phyloP scores from a whole-genome alignment of 2,888 invertebrate genomes.

The Psococerastis gibbosa region DNA sequence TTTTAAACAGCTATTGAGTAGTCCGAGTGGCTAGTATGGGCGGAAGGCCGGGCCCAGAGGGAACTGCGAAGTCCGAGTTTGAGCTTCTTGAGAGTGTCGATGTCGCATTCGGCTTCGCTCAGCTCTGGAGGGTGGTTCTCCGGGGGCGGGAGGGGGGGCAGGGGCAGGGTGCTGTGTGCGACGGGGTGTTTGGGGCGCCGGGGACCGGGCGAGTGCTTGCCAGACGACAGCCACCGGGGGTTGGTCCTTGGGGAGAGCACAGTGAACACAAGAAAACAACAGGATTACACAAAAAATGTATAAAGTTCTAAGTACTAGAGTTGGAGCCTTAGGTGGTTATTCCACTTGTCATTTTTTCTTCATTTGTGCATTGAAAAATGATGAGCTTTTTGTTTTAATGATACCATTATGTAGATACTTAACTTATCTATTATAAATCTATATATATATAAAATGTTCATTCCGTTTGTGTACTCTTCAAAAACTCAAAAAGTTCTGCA shows the following conservation, averaged over 20 bases:
- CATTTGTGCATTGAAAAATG: no score
- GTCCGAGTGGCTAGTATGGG: conserved; percentile 41
- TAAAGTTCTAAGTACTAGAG: not conserved
- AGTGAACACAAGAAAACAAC: not conserved
- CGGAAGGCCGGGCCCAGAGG: conserved; percentile 38
- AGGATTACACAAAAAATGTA: no score
- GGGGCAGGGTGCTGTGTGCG: conserved; percentile 14
- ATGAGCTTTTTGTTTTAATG: no score
- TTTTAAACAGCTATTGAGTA: conserved; percentile 54
- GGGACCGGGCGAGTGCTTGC: conserved; percentile 11
- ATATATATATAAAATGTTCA: no score
- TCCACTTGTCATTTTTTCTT: no score
- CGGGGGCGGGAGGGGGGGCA: conserved; percentile 20
- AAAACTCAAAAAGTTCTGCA: no score
- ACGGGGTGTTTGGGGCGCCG: conserved; percentile 5
- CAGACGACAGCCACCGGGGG: conserved; percentile 8
- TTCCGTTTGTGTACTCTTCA: no score
- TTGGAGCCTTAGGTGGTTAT: no score
- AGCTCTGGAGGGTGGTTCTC: conserved; percentile 30
- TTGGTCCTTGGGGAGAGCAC: conserved; percentile 3
- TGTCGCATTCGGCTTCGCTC: conserved; percentile 52
- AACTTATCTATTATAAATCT: no score
- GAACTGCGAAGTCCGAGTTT: conserved; percentile 49
- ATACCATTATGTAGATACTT: no score
- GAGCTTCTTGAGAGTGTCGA: conserved; percentile 51